Evolutionary conservation across 2,113 vertebrate genomes (phyloP).

Genomic region (Lophochroa leadbeateri): DNA sequence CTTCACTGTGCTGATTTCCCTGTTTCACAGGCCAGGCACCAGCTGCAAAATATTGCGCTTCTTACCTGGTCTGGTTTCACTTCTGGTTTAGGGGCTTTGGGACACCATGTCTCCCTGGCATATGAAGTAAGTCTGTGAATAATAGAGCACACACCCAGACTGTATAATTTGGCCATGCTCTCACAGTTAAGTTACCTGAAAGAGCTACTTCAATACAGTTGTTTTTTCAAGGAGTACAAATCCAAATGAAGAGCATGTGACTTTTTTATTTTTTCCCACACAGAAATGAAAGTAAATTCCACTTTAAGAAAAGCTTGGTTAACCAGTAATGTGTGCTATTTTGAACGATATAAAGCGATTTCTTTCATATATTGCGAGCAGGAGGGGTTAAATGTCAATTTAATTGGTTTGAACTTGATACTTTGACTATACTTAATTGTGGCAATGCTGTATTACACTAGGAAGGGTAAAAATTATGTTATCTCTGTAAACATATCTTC

Average conservation of each 20-base stretch:
- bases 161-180: background rate
- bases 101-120: background rate
- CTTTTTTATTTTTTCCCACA: background rate
- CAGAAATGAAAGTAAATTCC: background rate
- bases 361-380: background rate
- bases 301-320: background rate
- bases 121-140: background rate
- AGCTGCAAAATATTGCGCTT: background rate
- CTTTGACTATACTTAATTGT: background rate
- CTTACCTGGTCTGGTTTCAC: background rate
- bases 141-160: background rate
- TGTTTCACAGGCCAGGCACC: background rate
- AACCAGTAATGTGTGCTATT: background rate
- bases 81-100: background rate
- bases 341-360: background rate
- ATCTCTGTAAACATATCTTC: background rate
- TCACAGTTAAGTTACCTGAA: background rate
- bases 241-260: background rate
- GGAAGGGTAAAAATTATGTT: background rate
- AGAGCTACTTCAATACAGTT: background rate
- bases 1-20: background rate
- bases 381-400: background rate
- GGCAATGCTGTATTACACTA: background rate
- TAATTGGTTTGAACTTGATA: background rate
- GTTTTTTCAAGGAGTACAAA: background rate